Evolutionary conservation across 2,797 vertebrate species (phyloP).

Genomic region (Myiothlypis coronata): DNA sequence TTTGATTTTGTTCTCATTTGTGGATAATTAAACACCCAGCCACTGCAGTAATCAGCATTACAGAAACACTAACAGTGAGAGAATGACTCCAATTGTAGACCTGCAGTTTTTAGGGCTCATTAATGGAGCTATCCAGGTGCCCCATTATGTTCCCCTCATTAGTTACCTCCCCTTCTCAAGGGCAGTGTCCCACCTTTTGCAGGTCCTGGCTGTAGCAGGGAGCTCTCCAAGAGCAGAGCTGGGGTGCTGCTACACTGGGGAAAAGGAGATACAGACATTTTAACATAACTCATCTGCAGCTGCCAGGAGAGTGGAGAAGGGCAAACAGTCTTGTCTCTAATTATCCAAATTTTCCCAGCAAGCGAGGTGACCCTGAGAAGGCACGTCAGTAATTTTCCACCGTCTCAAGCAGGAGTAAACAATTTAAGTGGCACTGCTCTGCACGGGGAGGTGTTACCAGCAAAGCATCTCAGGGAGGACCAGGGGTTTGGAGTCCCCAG

Average conservation of each 20-base stretch:
- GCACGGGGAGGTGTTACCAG: neutral
- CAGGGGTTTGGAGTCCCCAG: neutral
- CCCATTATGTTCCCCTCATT: neutral
- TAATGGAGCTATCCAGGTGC: neutral
- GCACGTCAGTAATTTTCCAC: conserved; percentile 10
- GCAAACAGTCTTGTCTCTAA: neutral
- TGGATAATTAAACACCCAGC: neutral
- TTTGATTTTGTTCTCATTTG: neutral
- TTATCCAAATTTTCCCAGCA: conserved; percentile 20
- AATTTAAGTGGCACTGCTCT: neutral
- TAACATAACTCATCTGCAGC: neutral
- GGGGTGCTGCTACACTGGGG: neutral
- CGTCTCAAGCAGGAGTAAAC: neutral
- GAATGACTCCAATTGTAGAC: neutral
- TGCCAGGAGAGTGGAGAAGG: neutral
- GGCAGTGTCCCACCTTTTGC: neutral
- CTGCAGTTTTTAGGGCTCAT: neutral
- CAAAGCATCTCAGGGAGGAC: neutral
- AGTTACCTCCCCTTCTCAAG: neutral
- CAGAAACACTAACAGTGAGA: neutral
- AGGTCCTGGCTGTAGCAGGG: neutral
- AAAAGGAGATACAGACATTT: neutral
- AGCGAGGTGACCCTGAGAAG: neutral
- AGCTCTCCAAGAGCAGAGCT: neutral
- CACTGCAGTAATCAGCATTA: neutral